Percentiles rank a stretch among this genome's conserved stretches.
Evolutionary conservation across 2,888 invertebrate species (phyloP).

Genomic region (Lasiommata megera): DNA sequence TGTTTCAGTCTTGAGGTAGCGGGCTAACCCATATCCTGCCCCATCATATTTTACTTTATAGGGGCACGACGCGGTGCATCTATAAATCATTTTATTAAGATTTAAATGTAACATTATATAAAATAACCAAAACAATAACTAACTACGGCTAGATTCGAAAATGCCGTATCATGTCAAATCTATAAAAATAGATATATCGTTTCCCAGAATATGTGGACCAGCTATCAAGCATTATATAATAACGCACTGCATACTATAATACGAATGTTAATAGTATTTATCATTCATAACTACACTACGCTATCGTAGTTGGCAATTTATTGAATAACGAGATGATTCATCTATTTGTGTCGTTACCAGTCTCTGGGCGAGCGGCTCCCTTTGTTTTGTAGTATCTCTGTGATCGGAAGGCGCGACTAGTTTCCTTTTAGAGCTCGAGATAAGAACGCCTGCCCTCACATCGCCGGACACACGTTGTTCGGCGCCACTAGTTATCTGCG

Average conservation of each 20-base stretch:
- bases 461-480: conserved; percentile 42
- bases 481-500: conserved; percentile 42
- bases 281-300: conserved; percentile 26
- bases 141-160: no score
- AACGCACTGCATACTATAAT: conserved; percentile 1
- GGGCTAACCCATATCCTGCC: no score
- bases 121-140: no score
- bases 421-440: conserved; percentile 71
- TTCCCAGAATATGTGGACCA: conserved; percentile 1
- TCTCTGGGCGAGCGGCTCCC: conserved; percentile 47
- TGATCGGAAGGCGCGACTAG: conserved; percentile 69
- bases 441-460: conserved; percentile 56
- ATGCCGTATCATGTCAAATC: no score
- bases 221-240: not conserved
- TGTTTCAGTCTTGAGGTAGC: no score
- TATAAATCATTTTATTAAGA: no score
- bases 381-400: conserved; percentile 51
- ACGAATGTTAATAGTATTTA: conserved; percentile 24
- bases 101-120: no score
- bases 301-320: conserved; percentile 30
- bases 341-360: conserved; percentile 45
- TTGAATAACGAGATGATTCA: conserved; percentile 44
- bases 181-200: not conserved
- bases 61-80: no score
- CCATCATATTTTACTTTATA: no score